A percentile compares a stretch with the other conserved stretches of the same genome.
phyloP scores from a whole-genome alignment of 2,113 vertebrate species.

The Cygnus buccinator region DNA sequence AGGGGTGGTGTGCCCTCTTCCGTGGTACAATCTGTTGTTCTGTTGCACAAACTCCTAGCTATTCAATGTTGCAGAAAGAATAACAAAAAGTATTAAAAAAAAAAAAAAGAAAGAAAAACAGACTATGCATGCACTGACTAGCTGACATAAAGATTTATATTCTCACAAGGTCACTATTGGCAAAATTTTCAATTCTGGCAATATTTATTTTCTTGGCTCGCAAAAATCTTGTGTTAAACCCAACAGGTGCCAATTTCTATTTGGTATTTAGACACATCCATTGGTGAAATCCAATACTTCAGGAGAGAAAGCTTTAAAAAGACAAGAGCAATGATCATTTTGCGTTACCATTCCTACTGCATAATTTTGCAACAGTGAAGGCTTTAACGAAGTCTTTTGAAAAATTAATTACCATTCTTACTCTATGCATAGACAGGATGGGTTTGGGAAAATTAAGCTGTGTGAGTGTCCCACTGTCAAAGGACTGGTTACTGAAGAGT shows the following conservation, averaged over 20 bases:
- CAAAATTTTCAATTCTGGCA: background rate
- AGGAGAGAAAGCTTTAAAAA: background rate
- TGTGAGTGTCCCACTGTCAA: background rate
- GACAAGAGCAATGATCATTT: background rate
- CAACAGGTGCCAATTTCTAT: background rate
- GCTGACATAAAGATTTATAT: background rate
- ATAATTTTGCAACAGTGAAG: conserved; percentile 34
- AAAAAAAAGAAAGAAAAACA: background rate
- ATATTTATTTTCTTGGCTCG: background rate
- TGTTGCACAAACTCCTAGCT: background rate
- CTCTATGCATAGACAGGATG: background rate
- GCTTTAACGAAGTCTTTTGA: conserved; percentile 30
- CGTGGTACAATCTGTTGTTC: background rate
- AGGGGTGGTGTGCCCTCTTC: background rate
- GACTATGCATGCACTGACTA: background rate
- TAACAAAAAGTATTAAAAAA: background rate
- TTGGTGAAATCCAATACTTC: background rate
- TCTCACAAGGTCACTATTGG: background rate
- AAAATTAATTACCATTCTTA: conserved; percentile 20
- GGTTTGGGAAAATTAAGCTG: background rate
- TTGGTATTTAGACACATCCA: background rate
- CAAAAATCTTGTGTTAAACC: background rate
- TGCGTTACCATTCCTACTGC: background rate
- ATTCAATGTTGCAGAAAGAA: background rate
- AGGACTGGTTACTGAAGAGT: background rate